phyloP scores from a whole-genome alignment of 2,888 invertebrate species.

The Acrobasis repandana region DNA sequence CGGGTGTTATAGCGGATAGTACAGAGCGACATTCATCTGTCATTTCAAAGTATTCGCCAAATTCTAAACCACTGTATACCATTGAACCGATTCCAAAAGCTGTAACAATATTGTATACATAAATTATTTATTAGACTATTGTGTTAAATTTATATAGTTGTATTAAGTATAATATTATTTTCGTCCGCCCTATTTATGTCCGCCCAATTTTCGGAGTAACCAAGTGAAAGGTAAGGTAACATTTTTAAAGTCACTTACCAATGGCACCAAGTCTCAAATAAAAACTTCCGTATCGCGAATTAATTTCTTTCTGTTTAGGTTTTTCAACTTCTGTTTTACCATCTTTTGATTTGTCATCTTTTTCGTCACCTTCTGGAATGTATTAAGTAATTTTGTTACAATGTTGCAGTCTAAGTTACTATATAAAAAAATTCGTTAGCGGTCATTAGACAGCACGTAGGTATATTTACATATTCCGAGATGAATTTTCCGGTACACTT shows the following conservation, averaged over 20 bases:
- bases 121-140: too few relatives aligned
- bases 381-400: conserved; percentile 28
- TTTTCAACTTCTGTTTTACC: conserved; percentile 61
- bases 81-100: conserved; percentile 85
- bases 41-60: conserved; percentile 90
- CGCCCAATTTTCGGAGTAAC: too few relatives aligned
- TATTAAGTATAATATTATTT: too few relatives aligned
- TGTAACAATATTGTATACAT: conserved; percentile 38
- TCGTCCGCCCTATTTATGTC: too few relatives aligned
- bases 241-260: conserved; percentile 68
- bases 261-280: conserved; percentile 93
- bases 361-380: conserved; percentile 55
- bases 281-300: conserved; percentile 90
- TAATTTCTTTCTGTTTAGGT: conserved; percentile 62
- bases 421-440: conserved; percentile 32
- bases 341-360: conserved; percentile 56
- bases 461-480: conserved; percentile 39
- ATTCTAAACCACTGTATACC: conserved; percentile 88
- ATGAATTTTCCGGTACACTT: conserved; percentile 57
- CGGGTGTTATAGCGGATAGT: conserved; percentile 89
- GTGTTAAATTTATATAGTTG: too few relatives aligned
- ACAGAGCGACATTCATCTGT: conserved; percentile 85
- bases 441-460: conserved; percentile 44
- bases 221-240: background rate
- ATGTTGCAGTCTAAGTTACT: conserved; percentile 32